These are phyloP conservation scores for Cosmorhoe ocellata DNA, from an alignment of 2,888 invertebrate species.

Conservation along the genomic window DNA sequence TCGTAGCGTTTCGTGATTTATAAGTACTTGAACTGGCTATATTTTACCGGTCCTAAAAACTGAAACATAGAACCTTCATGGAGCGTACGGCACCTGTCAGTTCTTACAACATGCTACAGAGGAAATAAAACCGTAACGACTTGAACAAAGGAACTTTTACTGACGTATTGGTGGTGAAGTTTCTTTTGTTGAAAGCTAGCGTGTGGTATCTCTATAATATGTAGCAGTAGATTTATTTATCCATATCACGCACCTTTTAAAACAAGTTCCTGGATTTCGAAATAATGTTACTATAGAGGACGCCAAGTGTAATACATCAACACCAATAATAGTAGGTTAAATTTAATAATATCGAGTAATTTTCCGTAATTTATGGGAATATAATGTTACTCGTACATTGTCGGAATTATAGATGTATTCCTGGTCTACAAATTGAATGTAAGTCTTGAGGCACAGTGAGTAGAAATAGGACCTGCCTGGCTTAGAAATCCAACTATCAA, in stretches of 20 bases:
- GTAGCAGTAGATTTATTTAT: conserved; percentile 13
- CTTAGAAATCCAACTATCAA: conserved; percentile 14
- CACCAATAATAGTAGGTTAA: too few relatives aligned
- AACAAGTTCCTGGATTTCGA: conserved; percentile 6
- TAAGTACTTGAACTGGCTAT: conserved; percentile 11
- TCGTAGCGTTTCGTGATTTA: conserved; percentile 15
- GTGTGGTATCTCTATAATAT: conserved; percentile 1
- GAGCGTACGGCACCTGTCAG: conserved; percentile 21
- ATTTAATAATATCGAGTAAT: too few relatives aligned
- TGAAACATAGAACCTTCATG: conserved; percentile 6
- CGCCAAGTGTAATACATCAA: too few relatives aligned
- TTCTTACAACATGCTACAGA: conserved; percentile 13
- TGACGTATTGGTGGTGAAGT: conserved; percentile 19
- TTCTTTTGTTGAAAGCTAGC: conserved; percentile 24
- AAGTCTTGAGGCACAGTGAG: neutral
- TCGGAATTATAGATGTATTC: too few relatives aligned
- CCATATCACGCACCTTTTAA: conserved; percentile 19
- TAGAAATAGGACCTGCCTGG: neutral
- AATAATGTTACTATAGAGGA: too few relatives aligned
- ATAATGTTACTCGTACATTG: too few relatives aligned
- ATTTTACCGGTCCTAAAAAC: conserved; percentile 14
- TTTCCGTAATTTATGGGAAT: too few relatives aligned
- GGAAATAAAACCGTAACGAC: conserved; percentile 23
- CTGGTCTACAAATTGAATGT: too few relatives aligned
- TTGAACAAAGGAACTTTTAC: conserved; percentile 31